Evolutionary conservation across 2,888 invertebrate genomes (phyloP), one percentile per base, ranked within the genome.

Genomic region (Ornithoptera priamus): DNA sequence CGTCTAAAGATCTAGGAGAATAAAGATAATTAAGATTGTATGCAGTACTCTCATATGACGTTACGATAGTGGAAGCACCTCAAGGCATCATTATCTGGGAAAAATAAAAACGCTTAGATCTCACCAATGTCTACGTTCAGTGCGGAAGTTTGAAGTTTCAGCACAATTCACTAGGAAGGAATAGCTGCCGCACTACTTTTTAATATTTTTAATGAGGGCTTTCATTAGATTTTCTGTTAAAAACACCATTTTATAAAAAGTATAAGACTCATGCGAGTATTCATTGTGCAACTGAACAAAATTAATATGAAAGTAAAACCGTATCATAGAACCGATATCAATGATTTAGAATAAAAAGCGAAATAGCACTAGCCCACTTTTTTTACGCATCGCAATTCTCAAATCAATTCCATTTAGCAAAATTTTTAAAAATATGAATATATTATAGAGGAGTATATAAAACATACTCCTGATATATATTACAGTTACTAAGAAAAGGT

Each of bases 101-200:
- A 83, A 85, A 86, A 84, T 84, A 83, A 83, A 86, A 88, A 81
- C 80, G 84, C 75, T 75, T 70, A 73, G 75, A 79, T 80, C 83
- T 83, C 76, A 75, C 78, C 82, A 84, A 80, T 77, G 76, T 78
- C 73, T 71, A 79, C 80, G 79, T 78, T 81, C 81, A 79, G 80
- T 75, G 75, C 83, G 86, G 89, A 86, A 87, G 82, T 82, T 78
- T 74, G 75, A 78, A 77, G 78, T 81, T 80, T 82, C 81, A 79
- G 81, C 78, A 80, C 80, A 79, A 83, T 86, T 88, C 85, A 85
- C 86, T 86, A 77, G 82, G 85, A 86, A 84, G 88, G 87, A 85
- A 84, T 86, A 53, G 53, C n/a, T n/a, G 82, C 84, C 46, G 80
- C 81, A 42, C 42, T 68, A 71, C 67, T 65, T 76, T 77, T 83